These are phyloP conservation scores for Oscarella lobularis DNA, from an alignment of 37 sponge, comb jelly and placozoan species.

Conservation along the genomic window DNA sequence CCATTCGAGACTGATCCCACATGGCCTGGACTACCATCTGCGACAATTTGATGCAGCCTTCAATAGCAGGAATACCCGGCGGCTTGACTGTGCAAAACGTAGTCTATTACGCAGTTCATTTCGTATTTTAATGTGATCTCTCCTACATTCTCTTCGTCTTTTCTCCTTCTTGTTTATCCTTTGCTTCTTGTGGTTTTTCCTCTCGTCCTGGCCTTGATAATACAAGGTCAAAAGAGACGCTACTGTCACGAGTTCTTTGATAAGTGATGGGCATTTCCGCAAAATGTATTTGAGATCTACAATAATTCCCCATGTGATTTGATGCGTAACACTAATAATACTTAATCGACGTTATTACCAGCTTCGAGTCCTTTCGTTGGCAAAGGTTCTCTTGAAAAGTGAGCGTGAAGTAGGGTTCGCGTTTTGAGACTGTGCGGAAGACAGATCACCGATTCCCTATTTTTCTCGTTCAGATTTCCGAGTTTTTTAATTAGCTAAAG, in stretches of 20 bases:
- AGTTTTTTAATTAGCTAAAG: not conserved
- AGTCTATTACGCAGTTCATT: too few relatives aligned
- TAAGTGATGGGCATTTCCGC: constrained; percentile 37
- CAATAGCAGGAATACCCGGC: not conserved
- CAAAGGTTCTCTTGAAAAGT: constrained; percentile 35
- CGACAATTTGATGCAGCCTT: constrained; percentile 34
- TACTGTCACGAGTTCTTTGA: constrained; percentile 51
- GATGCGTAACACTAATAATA: constrained; percentile 1
- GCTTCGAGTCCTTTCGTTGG: constrained; percentile 3
- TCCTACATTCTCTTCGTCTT: not conserved
- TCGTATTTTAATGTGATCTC: too few relatives aligned
- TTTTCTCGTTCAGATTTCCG: not conserved
- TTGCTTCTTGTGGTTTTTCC: not conserved
- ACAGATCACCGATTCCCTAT: constrained; percentile 8
- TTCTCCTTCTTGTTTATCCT: not conserved
- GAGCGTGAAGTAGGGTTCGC: constrained; percentile 47
- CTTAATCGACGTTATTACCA: not conserved
- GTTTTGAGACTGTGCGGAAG: constrained; percentile 49
- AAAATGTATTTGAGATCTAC: constrained; percentile 28
- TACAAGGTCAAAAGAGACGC: constrained; percentile 10
- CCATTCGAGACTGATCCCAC: constrained; percentile 19
- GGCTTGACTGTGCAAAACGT: not conserved
- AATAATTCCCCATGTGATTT: too few relatives aligned
- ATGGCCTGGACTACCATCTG: constrained; percentile 64
- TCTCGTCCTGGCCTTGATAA: constrained; percentile 2